Evolutionary conservation across 2,797 vertebrate species (phyloP).

Genomic region (Diplodus puntazzo): DNA sequence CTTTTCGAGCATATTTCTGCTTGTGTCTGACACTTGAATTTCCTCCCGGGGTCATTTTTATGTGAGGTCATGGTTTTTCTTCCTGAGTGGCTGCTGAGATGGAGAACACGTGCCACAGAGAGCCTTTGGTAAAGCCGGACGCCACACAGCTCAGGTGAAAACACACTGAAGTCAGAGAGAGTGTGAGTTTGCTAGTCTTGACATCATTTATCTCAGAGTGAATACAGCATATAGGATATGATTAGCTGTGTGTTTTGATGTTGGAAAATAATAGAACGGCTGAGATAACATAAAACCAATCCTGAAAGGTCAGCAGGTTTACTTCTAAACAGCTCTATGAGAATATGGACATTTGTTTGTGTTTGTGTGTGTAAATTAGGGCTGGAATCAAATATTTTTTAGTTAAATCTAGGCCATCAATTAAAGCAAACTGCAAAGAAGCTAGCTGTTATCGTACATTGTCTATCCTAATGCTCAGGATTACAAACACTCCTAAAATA

Average conservation of each 20-base stretch:
- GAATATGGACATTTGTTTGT: conserved; percentile 8
- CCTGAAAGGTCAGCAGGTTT: conserved; percentile 15
- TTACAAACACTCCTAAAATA: no score
- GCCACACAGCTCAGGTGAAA: conserved; percentile 41
- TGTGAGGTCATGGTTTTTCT: conserved; percentile 83
- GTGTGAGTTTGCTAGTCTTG: conserved; percentile 36
- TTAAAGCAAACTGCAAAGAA: no score
- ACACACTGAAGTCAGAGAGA: conserved; percentile 5
- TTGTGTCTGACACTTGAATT: conserved; percentile 79
- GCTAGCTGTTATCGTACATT: no score
- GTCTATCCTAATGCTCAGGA: no score
- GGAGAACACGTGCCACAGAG: conserved; percentile 54
- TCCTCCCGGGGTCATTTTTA: conserved; percentile 79
- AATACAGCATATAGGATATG: conserved; percentile 23
- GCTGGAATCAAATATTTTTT: no score
- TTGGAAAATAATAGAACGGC: conserved; percentile 21
- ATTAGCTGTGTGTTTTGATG: conserved; percentile 26
- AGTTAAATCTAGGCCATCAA: no score
- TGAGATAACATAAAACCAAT: conserved; percentile 34
- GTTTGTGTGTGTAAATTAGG: not conserved
- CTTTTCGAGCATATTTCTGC: conserved; percentile 75
- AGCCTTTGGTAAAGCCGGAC: conserved; percentile 32
- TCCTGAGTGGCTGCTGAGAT: conserved; percentile 74
- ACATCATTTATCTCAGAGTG: conserved; percentile 30
- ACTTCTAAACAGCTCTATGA: not conserved